Conservation (phyloP, 2,797 vertebrate species). For the Mallotus villosus region DNA sequence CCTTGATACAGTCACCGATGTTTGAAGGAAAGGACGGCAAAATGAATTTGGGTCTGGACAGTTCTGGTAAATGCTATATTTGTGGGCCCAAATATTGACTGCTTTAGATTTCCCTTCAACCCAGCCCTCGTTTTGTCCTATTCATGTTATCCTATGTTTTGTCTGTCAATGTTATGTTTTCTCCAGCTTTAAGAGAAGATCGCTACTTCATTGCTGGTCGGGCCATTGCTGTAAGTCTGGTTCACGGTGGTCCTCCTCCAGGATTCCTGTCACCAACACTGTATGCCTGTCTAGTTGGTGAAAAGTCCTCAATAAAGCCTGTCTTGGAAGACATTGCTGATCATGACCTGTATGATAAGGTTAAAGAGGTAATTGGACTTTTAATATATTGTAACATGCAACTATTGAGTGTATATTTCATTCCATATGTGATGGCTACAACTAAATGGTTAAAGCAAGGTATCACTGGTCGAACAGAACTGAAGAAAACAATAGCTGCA, state of each 20-base stretch:
- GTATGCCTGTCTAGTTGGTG: constrained; percentile 16
- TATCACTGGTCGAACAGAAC: neutral
- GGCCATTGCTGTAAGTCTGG: constrained; percentile 24
- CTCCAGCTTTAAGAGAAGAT: constrained; percentile 26
- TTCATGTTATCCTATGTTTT: no score
- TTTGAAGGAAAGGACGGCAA: constrained; percentile 13
- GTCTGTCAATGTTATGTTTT: constrained; percentile 7
- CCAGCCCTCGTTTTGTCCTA: no score
- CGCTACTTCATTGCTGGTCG: constrained; percentile 14
- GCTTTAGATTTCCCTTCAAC: no score
- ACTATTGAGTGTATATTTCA: neutral
- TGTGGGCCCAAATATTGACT: neutral
- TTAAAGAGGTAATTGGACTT: constrained; percentile 11
- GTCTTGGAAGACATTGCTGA: constrained; percentile 25
- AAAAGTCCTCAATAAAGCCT: constrained; percentile 15
- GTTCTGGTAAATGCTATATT: neutral
- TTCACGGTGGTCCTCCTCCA: no score
- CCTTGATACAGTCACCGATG: constrained; percentile 8
- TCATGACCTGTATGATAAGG: constrained; percentile 20
- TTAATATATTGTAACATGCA: neutral
- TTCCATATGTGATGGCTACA: neutral
- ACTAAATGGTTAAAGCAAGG: neutral
- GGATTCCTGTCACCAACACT: no score
- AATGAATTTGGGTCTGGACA: constrained; percentile 8
- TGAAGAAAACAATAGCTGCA: neutral